These are phyloP conservation scores for Drosophila quasianomalipes DNA, from an alignment of 2,888 invertebrate species.

Conservation along the genomic window DNA sequence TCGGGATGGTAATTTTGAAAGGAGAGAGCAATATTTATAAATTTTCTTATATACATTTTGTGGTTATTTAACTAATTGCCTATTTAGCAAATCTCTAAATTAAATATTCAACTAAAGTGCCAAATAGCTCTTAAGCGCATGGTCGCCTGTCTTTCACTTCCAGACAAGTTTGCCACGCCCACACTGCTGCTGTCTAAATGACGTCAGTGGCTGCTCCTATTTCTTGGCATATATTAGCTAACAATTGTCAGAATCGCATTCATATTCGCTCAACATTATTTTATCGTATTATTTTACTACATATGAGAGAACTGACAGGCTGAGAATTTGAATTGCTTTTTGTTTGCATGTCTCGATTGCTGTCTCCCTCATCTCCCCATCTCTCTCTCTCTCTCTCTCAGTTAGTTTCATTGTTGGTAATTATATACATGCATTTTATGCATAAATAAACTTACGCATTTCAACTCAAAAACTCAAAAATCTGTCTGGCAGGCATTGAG, in stretches of 20 bases:
- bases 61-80: background rate
- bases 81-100: no score
- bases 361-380: background rate
- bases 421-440: constrained; percentile 74
- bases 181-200: constrained; percentile 15
- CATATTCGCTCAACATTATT: constrained; percentile 22
- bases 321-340: constrained; percentile 18
- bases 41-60: no score
- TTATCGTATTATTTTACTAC: constrained; percentile 15
- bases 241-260: constrained; percentile 34
- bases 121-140: background rate
- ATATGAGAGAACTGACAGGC: constrained; percentile 36
- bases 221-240: constrained; percentile 1
- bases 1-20: no score
- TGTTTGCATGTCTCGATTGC: background rate
- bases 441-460: constrained; percentile 72
- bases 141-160: background rate
- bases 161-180: constrained; percentile 3
- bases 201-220: constrained; percentile 2
- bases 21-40: no score
- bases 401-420: constrained; percentile 67
- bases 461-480: constrained; percentile 61
- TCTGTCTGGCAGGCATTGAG: constrained; percentile 52
- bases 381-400: constrained; percentile 6
- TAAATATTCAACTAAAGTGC: background rate